Percentiles rank a stretch among this genome's conserved stretches.
These are phyloP conservation scores for Pedionomus torquatus DNA, from an alignment of 2,113 vertebrate genomes.

Conservation along the genomic window DNA sequence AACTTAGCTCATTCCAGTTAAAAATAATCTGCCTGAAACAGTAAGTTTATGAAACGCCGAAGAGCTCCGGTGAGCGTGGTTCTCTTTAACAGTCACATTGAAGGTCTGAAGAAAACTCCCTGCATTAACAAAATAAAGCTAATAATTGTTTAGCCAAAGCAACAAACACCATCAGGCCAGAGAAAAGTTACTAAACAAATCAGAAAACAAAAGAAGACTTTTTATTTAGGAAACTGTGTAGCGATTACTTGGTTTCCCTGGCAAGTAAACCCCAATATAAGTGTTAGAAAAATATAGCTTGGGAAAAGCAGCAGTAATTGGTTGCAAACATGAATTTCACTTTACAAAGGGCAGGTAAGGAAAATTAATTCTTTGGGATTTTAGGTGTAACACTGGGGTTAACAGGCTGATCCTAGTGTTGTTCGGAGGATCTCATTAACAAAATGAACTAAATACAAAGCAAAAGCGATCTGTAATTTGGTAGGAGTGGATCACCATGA, in stretches of 20 bases:
- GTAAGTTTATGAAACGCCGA: background rate
- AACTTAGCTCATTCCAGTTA: background rate
- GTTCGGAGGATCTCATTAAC: background rate
- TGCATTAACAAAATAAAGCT: background rate
- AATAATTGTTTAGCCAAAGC: background rate
- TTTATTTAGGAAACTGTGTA: background rate
- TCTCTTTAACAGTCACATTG: background rate
- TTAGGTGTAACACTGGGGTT: background rate
- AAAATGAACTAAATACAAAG: background rate
- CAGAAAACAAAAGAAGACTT: background rate
- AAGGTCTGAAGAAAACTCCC: background rate
- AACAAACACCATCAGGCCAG: background rate
- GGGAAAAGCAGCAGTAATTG: background rate
- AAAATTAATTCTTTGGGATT: background rate
- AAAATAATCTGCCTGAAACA: background rate
- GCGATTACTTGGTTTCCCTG: background rate
- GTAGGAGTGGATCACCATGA: background rate
- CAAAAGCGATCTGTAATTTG: background rate
- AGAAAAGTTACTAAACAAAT: background rate
- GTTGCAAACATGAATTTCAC: background rate
- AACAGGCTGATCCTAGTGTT: background rate
- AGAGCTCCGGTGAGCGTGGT: background rate
- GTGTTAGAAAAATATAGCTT: background rate
- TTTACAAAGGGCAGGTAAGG: background rate
- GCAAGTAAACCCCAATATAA: background rate